Conservation (phyloP, 2,113 vertebrate genomes). For the Argyrosomus japonicus region DNA sequence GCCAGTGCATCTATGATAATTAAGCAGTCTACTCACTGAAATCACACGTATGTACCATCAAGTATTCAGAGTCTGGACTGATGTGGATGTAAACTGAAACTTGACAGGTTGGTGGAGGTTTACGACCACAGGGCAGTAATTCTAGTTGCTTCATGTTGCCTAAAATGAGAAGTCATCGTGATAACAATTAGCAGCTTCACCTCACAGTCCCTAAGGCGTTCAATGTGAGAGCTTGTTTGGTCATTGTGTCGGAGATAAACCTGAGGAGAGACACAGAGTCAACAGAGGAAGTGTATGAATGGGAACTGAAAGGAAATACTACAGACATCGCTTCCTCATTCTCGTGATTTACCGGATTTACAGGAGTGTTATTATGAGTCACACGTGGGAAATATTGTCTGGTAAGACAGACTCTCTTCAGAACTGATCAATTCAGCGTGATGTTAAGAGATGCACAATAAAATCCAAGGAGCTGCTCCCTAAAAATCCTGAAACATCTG, state of each 20-base stretch:
- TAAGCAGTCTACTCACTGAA: too few relatives aligned
- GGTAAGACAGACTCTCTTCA: background rate
- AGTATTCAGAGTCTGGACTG: too few relatives aligned
- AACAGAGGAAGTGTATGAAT: background rate
- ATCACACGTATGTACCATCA: too few relatives aligned
- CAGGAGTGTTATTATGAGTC: background rate
- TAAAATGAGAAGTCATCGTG: background rate
- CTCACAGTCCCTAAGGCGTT: background rate
- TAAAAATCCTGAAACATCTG: too few relatives aligned
- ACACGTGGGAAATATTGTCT: background rate
- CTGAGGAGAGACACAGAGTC: background rate
- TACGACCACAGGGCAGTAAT: too few relatives aligned
- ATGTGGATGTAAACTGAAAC: too few relatives aligned
- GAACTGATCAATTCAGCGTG: background rate
- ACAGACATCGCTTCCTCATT: background rate
- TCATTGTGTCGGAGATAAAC: background rate
- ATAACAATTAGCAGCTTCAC: background rate
- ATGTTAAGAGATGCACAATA: background rate
- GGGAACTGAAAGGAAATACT: background rate
- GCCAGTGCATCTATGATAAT: too few relatives aligned
- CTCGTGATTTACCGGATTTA: background rate
- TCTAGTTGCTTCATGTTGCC: background rate
- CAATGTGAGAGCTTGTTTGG: background rate
- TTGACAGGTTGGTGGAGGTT: too few relatives aligned
- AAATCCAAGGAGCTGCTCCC: too few relatives aligned